Conservation (phyloP, 2,113 vertebrate genomes). For the Salvelinus fontinalis region DNA sequence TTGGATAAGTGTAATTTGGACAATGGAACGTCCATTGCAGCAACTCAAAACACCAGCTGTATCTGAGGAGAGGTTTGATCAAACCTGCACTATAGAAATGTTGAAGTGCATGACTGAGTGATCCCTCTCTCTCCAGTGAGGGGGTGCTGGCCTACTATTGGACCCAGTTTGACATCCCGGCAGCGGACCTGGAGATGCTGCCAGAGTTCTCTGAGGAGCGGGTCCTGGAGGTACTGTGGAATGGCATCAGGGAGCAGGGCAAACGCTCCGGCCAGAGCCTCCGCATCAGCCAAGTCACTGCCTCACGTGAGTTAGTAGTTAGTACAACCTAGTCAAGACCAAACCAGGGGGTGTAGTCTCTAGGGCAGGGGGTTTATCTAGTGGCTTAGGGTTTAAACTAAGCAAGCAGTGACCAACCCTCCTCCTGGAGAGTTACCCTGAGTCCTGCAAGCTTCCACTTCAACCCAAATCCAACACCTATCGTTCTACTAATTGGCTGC, state of each 20-base stretch:
- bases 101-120: too few relatives aligned
- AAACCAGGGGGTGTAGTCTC: background rate
- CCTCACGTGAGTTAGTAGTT: conserved; percentile 57
- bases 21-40: too few relatives aligned
- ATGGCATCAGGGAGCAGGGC: conserved; percentile 22
- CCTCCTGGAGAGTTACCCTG: background rate
- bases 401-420: background rate
- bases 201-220: conserved; percentile 67
- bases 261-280: background rate
- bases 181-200: conserved; percentile 42
- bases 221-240: conserved; percentile 55
- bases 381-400: too few relatives aligned
- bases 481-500: background rate
- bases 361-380: background rate
- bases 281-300: conserved; percentile 59
- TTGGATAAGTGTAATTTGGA: too few relatives aligned
- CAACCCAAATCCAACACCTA: too few relatives aligned
- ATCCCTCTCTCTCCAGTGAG: conserved; percentile 57
- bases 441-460: too few relatives aligned
- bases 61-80: too few relatives aligned
- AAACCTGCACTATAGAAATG: too few relatives aligned
- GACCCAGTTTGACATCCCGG: conserved; percentile 71
- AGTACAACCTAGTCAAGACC: background rate
- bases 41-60: too few relatives aligned
- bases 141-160: conserved; percentile 74